Percentiles rank a stretch among this genome's conserved stretches.
Conservation (phyloP, 2,113 vertebrate species). For the Leptobrachium leishanense region DNA sequence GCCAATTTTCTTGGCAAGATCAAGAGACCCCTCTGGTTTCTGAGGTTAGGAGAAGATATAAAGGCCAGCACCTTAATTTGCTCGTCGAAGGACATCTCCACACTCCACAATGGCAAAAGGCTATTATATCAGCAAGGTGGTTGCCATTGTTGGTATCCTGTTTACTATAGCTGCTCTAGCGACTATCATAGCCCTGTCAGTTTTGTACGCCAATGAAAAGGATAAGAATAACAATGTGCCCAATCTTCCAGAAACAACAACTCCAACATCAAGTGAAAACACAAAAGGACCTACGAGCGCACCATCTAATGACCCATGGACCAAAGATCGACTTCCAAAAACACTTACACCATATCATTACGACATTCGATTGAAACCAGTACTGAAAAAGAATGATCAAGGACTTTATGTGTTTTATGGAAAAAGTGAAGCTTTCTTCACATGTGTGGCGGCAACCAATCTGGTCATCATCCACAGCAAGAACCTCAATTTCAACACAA, state of each 20-base stretch:
- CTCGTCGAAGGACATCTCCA: neutral
- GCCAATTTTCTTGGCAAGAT: conserved; percentile 56
- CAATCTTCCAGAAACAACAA: neutral
- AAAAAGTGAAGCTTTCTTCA: conserved; percentile 70
- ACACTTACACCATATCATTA: conserved; percentile 72
- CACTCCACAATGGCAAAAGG: conserved; percentile 79
- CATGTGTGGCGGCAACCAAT: conserved; percentile 70
- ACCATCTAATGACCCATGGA: conserved; percentile 65
- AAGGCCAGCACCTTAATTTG: conserved; percentile 4
- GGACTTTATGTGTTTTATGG: conserved; percentile 80
- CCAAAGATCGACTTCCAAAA: conserved; percentile 75
- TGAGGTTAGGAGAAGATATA: conserved; percentile 19
- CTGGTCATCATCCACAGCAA: conserved; percentile 87
- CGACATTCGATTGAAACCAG: conserved; percentile 75
- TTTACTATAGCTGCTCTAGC: conserved; percentile 62
- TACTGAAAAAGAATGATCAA: conserved; percentile 50
- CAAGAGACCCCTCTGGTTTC: neutral
- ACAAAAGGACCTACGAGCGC: neutral
- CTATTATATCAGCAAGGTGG: conserved; percentile 79
- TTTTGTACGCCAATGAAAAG: conserved; percentile 79
- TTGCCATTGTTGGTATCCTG: conserved; percentile 68
- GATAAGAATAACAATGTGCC: conserved; percentile 54
- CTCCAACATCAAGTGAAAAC: neutral
- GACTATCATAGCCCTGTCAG: conserved; percentile 80
- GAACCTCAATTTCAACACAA: conserved; percentile 76